Base-by-base conservation (phyloP, 2,888 invertebrate species). In the Cabera pusaria region DNA sequence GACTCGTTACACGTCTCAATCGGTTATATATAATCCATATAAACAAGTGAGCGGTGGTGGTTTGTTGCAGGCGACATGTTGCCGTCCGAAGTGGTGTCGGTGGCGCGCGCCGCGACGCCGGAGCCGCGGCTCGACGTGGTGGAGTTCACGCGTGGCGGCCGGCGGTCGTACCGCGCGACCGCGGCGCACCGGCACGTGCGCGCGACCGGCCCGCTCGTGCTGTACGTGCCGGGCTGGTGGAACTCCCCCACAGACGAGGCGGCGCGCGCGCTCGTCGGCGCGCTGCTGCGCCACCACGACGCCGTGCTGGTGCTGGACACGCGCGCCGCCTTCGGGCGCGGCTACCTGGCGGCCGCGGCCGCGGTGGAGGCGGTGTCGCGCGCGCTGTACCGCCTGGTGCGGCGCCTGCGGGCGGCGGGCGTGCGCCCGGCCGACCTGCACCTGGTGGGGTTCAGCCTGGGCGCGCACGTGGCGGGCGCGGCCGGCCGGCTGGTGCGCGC, bases 371-470 rank as follows among this genome's bases (percentile, higher is more conserved):
- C 79, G 0, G 52, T 84, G 1, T 70, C 80, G 0, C 62, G 70
- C 6, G 64, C 66, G 1, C 52, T 84, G 1, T 77, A 59, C 49
- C 52, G 45, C 8, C 72, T 82, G 32, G 56, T 84, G 5, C 64
- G 59, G 28, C 70, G 64, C 4, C 37, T 82, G 0, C 49, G 65
- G 37, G 47, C 52, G 1, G 52, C 57, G 6, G 79, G 89, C 1
- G 70, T 82, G 5, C 75, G 82, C 0, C 56, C 89, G 0, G 66
- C 85, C 0, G 80, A 85, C 5, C 76, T 91, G 9, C 92, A 92
- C 55, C 58, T 93, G 8, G 86, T 93, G 35, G 92, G 92, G 3
- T 93, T 92, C 73, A 91, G 91, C 45, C 66, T 93, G 6, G 93
- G 93, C 1, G 91, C 92, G 0, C 92, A 93, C 59, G 92, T 91